phyloP scores from a whole-genome alignment of 2,888 invertebrate genomes.

The Pseudanteris insignis region DNA sequence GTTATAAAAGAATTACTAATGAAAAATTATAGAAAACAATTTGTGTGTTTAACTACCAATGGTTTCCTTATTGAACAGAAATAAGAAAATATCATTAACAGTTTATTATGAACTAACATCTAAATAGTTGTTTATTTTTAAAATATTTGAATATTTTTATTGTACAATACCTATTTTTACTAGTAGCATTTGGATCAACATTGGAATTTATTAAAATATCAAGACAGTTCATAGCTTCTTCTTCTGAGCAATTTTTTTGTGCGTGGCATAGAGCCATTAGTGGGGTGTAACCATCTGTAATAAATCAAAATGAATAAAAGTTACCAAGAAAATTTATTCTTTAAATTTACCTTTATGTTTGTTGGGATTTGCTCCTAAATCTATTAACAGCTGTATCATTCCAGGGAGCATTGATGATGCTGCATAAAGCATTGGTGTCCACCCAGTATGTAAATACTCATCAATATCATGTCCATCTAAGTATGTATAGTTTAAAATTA shows the following conservation, averaged over 20 bases:
- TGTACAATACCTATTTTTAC: conserved; percentile 65
- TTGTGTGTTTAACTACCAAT: no score
- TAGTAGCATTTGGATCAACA: conserved; percentile 69
- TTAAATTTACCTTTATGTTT: conserved; percentile 52
- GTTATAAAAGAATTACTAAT: no score
- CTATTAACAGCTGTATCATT: conserved; percentile 69
- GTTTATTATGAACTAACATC: no score
- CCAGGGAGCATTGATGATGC: conserved; percentile 70
- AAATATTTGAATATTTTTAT: conserved; percentile 69
- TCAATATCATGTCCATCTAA: conserved; percentile 61
- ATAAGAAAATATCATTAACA: no score
- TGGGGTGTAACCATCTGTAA: conserved; percentile 72
- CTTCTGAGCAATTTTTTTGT: conserved; percentile 60
- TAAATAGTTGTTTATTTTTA: no score
- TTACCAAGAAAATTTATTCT: not conserved
- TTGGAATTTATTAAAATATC: conserved; percentile 68
- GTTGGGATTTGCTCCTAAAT: conserved; percentile 72
- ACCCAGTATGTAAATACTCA: conserved; percentile 68
- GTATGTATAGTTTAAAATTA: not conserved
- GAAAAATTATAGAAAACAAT: not conserved
- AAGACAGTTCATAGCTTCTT: conserved; percentile 67
- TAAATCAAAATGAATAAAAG: not conserved
- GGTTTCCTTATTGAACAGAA: no score
- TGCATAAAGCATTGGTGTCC: conserved; percentile 73
- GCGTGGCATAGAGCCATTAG: conserved; percentile 73